Conservation (phyloP, 2,888 invertebrate species). For the Invenusta paracnida region DNA sequence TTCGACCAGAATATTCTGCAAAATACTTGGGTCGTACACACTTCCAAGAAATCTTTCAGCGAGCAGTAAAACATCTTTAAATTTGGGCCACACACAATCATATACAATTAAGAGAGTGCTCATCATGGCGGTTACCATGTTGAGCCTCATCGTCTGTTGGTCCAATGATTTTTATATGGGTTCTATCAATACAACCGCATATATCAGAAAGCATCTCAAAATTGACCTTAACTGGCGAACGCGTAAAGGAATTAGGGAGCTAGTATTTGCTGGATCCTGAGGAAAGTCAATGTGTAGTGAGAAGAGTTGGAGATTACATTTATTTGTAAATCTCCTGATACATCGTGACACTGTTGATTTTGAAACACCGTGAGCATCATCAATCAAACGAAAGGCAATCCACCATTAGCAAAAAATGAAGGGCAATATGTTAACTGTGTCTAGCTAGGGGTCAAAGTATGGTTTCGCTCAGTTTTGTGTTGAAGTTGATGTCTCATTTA, state of each 20-base stretch:
- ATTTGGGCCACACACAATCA: constrained; percentile 40
- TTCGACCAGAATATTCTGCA: constrained; percentile 30
- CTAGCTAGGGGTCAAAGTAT: neutral
- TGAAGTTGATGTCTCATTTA: neutral
- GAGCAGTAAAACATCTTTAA: no score
- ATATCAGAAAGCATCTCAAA: neutral
- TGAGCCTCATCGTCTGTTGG: constrained; percentile 33
- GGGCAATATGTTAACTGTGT: neutral
- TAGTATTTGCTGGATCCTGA: no score
- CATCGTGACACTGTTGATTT: neutral
- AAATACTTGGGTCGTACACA: constrained; percentile 39
- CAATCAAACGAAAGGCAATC: neutral
- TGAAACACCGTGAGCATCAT: neutral
- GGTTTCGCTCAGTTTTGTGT: neutral
- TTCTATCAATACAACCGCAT: constrained; percentile 6
- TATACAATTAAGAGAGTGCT: neutral
- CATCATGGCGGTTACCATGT: constrained; percentile 34
- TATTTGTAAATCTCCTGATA: no score
- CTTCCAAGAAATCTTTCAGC: constrained; percentile 38
- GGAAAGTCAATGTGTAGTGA: no score
- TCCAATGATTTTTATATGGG: constrained; percentile 34
- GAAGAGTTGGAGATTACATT: no score
- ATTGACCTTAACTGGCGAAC: no score
- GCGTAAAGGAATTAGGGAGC: no score
- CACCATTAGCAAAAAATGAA: neutral